Conservation (phyloP, 1,140 invertebrate genomes). For the Drosophila bocki region DNA sequence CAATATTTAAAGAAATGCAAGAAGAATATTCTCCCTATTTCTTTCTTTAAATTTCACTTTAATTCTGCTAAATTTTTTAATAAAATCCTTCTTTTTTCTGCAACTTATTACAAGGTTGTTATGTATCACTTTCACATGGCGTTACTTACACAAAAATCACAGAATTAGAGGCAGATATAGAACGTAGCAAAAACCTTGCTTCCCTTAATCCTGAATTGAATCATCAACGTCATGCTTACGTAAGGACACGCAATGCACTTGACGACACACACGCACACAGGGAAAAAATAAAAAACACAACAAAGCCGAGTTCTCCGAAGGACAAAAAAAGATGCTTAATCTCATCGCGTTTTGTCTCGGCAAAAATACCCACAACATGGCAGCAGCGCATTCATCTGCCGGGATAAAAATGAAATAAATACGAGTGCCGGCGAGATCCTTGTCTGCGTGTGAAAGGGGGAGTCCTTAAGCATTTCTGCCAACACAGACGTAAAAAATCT, state of each 20-base stretch:
- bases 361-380: conserved; percentile 65
- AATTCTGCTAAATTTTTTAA: no score
- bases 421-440: conserved; percentile 25
- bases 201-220: conserved; percentile 23
- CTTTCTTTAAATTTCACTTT: no score
- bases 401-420: conserved; percentile 47
- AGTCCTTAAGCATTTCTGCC: conserved; percentile 70
- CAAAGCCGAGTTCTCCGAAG: conserved; percentile 7
- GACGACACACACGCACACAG: conserved; percentile 13
- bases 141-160: not conserved
- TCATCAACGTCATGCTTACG: conserved; percentile 38
- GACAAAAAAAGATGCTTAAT: conserved; percentile 41
- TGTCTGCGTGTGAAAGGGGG: conserved; percentile 30
- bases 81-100: no score
- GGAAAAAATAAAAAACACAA: not conserved
- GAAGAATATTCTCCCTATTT: no score
- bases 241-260: conserved; percentile 47
- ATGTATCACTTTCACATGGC: not conserved
- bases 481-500: conserved; percentile 80
- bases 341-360: conserved; percentile 56
- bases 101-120: not conserved
- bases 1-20: not conserved
- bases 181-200: not conserved
- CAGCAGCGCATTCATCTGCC: conserved; percentile 63
- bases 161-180: not conserved